Evolutionary conservation across 2,113 vertebrate genomes (phyloP).

Genomic region (Fukomys damarensis): DNA sequence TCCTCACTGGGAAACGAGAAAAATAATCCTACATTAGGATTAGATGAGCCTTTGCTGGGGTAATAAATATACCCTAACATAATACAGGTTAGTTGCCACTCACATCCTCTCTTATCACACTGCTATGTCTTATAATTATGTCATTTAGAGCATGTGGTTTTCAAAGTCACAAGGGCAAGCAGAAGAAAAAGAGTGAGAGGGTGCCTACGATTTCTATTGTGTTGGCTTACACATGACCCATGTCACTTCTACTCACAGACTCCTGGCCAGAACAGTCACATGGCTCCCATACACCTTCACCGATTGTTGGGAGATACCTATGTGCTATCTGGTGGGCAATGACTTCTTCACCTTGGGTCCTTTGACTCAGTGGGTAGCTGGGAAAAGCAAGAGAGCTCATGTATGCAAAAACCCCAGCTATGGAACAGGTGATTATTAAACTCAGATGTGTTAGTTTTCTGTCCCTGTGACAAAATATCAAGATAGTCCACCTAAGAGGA

Average conservation of each 20-base stretch:
- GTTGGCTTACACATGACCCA: background rate
- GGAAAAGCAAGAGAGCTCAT: background rate
- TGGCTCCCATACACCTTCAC: background rate
- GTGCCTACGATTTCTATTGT: background rate
- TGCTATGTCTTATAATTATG: background rate
- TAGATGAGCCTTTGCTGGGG: background rate
- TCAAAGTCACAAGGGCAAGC: background rate
- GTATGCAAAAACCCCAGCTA: background rate
- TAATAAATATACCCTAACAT: background rate
- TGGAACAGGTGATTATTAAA: background rate
- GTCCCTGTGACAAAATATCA: background rate
- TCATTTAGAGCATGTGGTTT: background rate
- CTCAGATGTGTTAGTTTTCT: background rate
- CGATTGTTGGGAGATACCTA: background rate
- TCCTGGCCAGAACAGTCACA: too few species aligned
- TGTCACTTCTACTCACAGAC: background rate
- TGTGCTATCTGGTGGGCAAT: background rate
- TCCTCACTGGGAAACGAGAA: background rate
- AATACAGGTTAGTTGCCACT: background rate
- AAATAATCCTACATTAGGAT: background rate
- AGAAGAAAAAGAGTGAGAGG: background rate
- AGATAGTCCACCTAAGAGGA: background rate
- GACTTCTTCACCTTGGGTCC: too few species aligned
- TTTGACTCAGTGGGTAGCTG: background rate
- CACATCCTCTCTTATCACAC: background rate